Evolutionary conservation across 2,113 vertebrate genomes (phyloP), one percentile per base, ranked within the genome.

Genomic region (Solea senegalensis): DNA sequence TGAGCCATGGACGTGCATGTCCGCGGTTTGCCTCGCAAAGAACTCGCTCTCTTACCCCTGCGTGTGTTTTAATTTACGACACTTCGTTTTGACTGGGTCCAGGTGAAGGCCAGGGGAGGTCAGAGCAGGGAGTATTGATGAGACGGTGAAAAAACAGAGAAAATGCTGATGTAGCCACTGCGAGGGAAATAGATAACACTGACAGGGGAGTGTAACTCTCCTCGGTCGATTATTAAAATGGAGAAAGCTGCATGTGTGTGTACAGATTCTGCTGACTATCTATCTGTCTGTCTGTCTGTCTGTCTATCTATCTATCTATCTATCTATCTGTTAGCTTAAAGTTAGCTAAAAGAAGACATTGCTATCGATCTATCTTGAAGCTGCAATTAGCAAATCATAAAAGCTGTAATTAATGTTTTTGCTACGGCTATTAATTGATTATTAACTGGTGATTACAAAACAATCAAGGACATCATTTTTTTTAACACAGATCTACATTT

Each of bases 101-200:
- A 81, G 72, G 63, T 71, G 59, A 34, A 64, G 84, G 76, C 52
- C 74, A 73, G 72, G n/a, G 51, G 72, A 83, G 76, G 88, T 85
- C 80, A 84, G 63, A 49, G 55, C 46, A 39, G n/a, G 50, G 61
- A 67, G 73, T 82, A 88, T 76, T 89, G 88, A 88, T 77, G 85
- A 86, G 76, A 71, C 15, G 60, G 85, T 78, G 70, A 71, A 76
- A 21, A 82, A 70, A 73, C 57, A 73, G 69, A 82, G 63, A 75
- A 90, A 87, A 61, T 15, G 91, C 91, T 90, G 91, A 92, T 76
- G 81, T 62, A 57, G 81, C 87, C 71, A 74, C 65, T 77, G 41
- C 14, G 65, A 82, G 45, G 72, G 69, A 86, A 67, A 82, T 69
- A 80, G 89, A 88, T 84, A 88, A 82, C 84, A 89, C 50, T 82